These are phyloP conservation scores for Torymus tubicola DNA, from an alignment of 2,888 invertebrate genomes.

Conservation along the genomic window DNA sequence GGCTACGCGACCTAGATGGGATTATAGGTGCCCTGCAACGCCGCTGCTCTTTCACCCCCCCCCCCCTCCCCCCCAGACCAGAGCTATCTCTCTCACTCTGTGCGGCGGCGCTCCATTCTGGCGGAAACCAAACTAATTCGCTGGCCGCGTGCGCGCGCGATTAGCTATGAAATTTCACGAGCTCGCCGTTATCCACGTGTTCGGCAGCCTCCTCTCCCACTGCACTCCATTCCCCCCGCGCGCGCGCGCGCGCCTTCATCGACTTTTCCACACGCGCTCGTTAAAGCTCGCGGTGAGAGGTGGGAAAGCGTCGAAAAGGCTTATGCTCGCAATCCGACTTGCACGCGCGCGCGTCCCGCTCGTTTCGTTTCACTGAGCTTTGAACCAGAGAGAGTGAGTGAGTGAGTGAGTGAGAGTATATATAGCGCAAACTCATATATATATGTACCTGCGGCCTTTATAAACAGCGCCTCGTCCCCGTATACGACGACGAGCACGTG, in stretches of 20 bases:
- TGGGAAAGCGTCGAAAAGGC: not conserved
- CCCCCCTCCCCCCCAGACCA: not conserved
- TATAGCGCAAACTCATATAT: not conserved
- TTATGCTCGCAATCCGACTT: not conserved
- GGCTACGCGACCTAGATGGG: constrained; percentile 61
- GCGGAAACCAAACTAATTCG: constrained; percentile 66
- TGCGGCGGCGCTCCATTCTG: constrained; percentile 50
- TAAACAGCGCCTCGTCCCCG: no score
- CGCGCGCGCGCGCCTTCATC: constrained; percentile 3
- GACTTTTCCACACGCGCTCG: constrained; percentile 5
- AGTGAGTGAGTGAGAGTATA: no score
- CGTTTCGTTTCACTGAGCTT: not conserved
- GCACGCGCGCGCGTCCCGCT: not conserved
- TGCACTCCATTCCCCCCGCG: not conserved
- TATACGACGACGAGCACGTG: no score
- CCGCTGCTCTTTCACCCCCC: not conserved
- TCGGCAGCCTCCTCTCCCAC: not conserved
- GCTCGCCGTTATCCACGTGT: constrained; percentile 21
- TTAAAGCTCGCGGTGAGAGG: not conserved
- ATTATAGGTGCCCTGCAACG: constrained; percentile 60
- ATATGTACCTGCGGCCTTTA: no score
- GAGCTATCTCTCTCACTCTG: constrained; percentile 41
- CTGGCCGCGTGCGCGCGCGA: constrained; percentile 56
- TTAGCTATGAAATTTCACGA: constrained; percentile 68
- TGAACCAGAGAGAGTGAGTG: not conserved